These are phyloP conservation scores for Drosophila simulans DNA, from an alignment of 1,140 invertebrate species.

Conservation along the genomic window DNA sequence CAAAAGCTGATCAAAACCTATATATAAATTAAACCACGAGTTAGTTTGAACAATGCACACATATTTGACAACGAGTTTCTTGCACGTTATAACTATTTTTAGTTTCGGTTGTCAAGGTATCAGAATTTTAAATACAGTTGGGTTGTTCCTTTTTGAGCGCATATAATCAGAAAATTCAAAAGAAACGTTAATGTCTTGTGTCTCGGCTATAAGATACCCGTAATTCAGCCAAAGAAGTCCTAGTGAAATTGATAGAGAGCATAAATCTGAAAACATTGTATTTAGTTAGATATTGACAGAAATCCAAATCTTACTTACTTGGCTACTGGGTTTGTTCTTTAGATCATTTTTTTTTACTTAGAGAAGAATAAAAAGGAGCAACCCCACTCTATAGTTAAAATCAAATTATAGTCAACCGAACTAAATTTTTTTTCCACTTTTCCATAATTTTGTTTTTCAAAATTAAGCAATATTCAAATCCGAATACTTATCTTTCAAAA, in stretches of 20 bases:
- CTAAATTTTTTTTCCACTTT: slow-evolving; percentile 2
- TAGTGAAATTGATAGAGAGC: too few relatives aligned
- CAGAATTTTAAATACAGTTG: slow-evolving; percentile 6
- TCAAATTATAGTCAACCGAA: slow-evolving; percentile 32
- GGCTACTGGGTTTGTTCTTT: too few relatives aligned
- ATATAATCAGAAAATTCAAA: background rate
- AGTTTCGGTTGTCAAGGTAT: slow-evolving; percentile 43
- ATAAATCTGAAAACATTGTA: too few relatives aligned
- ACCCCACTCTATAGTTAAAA: slow-evolving; percentile 4
- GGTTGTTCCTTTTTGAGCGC: slow-evolving; percentile 27
- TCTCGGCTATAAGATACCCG: too few relatives aligned
- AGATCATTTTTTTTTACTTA: background rate
- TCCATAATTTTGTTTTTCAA: slow-evolving; percentile 24
- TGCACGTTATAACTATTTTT: slow-evolving; percentile 68
- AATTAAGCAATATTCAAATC: slow-evolving; percentile 37
- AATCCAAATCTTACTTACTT: too few relatives aligned
- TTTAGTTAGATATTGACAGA: too few relatives aligned
- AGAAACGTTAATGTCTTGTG: background rate
- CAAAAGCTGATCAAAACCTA: slow-evolving; percentile 28
- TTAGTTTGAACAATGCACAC: slow-evolving; percentile 79
- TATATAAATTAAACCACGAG: slow-evolving; percentile 59
- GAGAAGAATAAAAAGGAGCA: slow-evolving; percentile 5
- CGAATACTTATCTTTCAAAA: slow-evolving; percentile 24
- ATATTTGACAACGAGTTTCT: slow-evolving; percentile 77
- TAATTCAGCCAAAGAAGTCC: too few relatives aligned